phyloP scores from a whole-genome alignment of 2,888 invertebrate genomes.

The Leucozona laternaria region DNA sequence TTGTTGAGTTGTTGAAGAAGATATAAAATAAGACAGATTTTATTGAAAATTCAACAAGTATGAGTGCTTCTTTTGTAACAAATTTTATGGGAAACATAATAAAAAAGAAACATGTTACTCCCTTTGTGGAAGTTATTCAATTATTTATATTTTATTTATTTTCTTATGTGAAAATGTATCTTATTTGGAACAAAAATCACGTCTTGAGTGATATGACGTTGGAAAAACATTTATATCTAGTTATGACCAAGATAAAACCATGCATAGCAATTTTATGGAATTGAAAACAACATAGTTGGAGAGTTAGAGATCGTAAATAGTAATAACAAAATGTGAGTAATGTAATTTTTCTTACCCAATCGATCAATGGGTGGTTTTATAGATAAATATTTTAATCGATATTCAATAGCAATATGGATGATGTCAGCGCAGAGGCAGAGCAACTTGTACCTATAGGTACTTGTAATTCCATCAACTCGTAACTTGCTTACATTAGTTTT shows the following conservation, averaged over 20 bases:
- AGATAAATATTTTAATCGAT: constrained; percentile 23
- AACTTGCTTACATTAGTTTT: not conserved
- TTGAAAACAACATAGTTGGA: constrained; percentile 17
- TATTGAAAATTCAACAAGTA: constrained; percentile 62
- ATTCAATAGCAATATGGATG: not conserved
- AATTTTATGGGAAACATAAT: not conserved
- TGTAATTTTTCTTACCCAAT: constrained; percentile 28
- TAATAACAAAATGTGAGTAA: constrained; percentile 2
- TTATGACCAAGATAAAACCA: not conserved
- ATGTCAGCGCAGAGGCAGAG: not conserved
- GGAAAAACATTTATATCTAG: not conserved
- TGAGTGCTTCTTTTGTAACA: constrained; percentile 44
- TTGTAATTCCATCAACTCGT: not conserved
- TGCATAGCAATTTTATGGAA: constrained; percentile 32
- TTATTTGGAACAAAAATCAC: constrained; percentile 58
- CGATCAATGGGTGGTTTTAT: constrained; percentile 31
- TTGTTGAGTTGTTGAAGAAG: constrained; percentile 35
- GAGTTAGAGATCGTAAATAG: not conserved
- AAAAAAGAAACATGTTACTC: constrained; percentile 40
- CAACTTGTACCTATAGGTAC: not conserved
- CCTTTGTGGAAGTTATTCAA: constrained; percentile 65
- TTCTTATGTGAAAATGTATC: constrained; percentile 27
- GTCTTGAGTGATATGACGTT: constrained; percentile 33
- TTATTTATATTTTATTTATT: not conserved
- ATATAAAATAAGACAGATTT: constrained; percentile 40